Percentiles rank a stretch among this genome's conserved stretches.
These are phyloP conservation scores for Diplosoma virens DNA, from an alignment of 23 tunicate species.

Conservation along the genomic window DNA sequence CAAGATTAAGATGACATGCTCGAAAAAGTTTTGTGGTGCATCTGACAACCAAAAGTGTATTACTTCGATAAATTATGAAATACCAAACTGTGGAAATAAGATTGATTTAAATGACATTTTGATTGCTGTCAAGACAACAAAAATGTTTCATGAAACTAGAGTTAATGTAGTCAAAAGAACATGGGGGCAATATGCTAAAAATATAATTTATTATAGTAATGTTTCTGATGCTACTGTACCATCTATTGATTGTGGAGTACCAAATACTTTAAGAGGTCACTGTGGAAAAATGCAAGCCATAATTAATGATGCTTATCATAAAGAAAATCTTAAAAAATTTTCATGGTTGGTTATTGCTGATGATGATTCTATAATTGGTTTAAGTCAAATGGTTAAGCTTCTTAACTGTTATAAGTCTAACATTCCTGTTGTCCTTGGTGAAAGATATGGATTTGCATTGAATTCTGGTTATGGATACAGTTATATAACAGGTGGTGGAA, in stretches of 20 bases:
- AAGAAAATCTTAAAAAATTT: slow-evolving; percentile 19
- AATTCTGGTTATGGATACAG: slow-evolving; percentile 63
- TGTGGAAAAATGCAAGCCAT: slow-evolving; percentile 90
- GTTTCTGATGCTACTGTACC: slow-evolving; percentile 69
- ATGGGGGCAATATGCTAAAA: slow-evolving; percentile 70
- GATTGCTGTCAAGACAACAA: slow-evolving; percentile 73
- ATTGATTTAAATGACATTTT: slow-evolving; percentile 45
- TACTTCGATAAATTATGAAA: slow-evolving; percentile 21
- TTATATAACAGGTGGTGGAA: slow-evolving; percentile 96
- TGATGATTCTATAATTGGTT: slow-evolving; percentile 89
- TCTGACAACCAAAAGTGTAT: slow-evolving; percentile 15
- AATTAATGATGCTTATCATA: slow-evolving; percentile 47
- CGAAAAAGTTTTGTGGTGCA: slow-evolving; percentile 67
- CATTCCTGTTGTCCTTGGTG: slow-evolving; percentile 58
- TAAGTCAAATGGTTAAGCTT: slow-evolving; percentile 39
- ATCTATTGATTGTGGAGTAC: slow-evolving; percentile 81
- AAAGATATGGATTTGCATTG: slow-evolving; percentile 83
- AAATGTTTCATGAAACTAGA: slow-evolving; percentile 77
- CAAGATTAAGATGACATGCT: slow-evolving; percentile 52
- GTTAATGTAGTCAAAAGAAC: slow-evolving; percentile 74
- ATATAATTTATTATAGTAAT: slow-evolving; percentile 71
- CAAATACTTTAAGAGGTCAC: slow-evolving; percentile 83
- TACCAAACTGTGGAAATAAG: slow-evolving; percentile 60
- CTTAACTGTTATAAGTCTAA: slow-evolving; percentile 73
- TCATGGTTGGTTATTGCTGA: slow-evolving; percentile 80